phyloP scores from a whole-genome alignment of 2,888 invertebrate genomes.

The Trichacis sp. region DNA sequence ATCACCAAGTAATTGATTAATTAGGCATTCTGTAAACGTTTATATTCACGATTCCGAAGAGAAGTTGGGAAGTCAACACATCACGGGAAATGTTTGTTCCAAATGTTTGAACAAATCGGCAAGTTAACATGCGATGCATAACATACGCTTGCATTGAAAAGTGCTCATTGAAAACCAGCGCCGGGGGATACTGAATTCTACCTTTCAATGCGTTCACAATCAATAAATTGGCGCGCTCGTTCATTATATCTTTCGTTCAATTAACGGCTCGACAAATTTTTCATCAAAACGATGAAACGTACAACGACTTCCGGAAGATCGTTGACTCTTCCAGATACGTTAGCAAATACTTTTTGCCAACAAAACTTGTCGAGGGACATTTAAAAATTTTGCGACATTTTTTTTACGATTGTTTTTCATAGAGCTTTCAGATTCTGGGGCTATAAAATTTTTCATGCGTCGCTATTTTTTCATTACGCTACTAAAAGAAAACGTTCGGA shows the following conservation, averaged over 20 bases:
- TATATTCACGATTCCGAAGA: neutral
- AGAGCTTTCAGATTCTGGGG: too few species aligned
- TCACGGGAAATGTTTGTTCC: neutral
- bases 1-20: too few species aligned
- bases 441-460: neutral
- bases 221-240: neutral
- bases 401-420: too few species aligned
- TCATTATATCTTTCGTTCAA: too few species aligned
- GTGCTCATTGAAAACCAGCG: constrained; percentile 10
- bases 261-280: neutral
- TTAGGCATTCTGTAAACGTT: neutral
- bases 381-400: too few species aligned
- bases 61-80: neutral
- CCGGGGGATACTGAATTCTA: constrained; percentile 3
- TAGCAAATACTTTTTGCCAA: too few species aligned
- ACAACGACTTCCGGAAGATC: too few species aligned
- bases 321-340: too few species aligned
- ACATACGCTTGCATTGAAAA: neutral
- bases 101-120: constrained; percentile 6
- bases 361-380: too few species aligned
- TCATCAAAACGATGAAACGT: too few species aligned
- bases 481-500: neutral
- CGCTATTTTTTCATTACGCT: neutral
- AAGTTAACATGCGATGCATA: constrained; percentile 7
- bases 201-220: constrained; percentile 3